Evolutionary conservation across 2,888 invertebrate genomes (phyloP), one percentile per base, ranked within the genome.

Genomic region (Rhabditophanes sp.): DNA sequence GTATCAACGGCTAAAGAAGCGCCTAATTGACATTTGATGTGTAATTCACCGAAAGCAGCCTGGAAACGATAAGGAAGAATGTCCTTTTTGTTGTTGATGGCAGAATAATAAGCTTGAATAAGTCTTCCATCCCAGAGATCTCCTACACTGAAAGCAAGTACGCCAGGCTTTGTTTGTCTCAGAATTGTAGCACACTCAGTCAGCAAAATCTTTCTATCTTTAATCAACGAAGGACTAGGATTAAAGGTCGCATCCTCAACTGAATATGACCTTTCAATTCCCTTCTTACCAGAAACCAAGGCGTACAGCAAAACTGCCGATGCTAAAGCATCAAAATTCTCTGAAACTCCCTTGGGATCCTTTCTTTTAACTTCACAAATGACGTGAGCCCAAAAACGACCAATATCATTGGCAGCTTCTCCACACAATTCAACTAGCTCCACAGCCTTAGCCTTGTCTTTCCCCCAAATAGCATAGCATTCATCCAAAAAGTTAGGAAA

Each of bases 81-180:
- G 17, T 34, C 37, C 8, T 15, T 23, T 5, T 19, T 40, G 14
- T 27, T 27, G 40, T 21, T 26, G 8, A 35, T 35, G 7, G 35
- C 35, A 46, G n/a, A n/a, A n/a, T n/a, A n/a, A n/a, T n/a, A n/a
- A n/a, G n/a, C n/a, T n/a, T n/a, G n/a, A 11, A 61, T 44, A 50
- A 62, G 49, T 8, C 59, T 46, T 2, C 61, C 61, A 32, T 61
- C 61, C 57, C 60, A 62, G 21, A 62, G 29, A 34, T 61, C 61
- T 6, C 33, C 37, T 20, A 59, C 25, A 3, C 42, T 28, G 15
- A 58, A 43, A 8, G n/a, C n/a, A n/a, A n/a, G n/a, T n/a, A n/a
- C n/a, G n/a, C n/a, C n/a, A n/a, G n/a, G n/a, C n/a, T n/a, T n/a
- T n/a, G n/a, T n/a, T n/a, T n/a, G n/a, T n/a, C n/a, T n/a, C n/a